phyloP scores from a whole-genome alignment of 2,888 invertebrate species.

The Tenthredo scrophulariae region DNA sequence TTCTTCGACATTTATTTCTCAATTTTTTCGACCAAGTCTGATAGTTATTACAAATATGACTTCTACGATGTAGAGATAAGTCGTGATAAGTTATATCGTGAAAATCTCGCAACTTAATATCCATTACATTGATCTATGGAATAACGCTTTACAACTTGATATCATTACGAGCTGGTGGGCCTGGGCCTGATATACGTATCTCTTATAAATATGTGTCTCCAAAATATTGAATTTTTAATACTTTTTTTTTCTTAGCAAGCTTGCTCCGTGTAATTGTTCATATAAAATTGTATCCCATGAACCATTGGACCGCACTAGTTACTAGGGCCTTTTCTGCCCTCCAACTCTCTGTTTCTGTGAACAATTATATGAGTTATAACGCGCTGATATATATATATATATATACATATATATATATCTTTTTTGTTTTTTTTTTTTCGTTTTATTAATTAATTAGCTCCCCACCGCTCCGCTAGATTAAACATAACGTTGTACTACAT shows the following conservation, averaged over 20 bases:
- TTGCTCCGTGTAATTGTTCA: conserved; percentile 62
- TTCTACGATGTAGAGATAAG: background rate
- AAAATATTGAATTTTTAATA: conserved; percentile 68
- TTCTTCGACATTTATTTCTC: background rate
- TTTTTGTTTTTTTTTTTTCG: background rate
- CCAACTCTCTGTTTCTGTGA: conserved; percentile 59
- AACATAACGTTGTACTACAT: conserved; percentile 28
- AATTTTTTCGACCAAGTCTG: background rate
- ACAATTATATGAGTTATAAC: conserved; percentile 34
- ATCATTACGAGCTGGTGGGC: conserved; percentile 64
- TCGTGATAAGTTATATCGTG: background rate
- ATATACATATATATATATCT: background rate
- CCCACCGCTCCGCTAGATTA: conserved; percentile 51
- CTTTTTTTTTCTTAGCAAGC: conserved; percentile 56
- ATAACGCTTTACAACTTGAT: conserved; percentile 41
- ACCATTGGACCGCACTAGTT: conserved; percentile 75
- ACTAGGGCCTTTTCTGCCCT: conserved; percentile 59
- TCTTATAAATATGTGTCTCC: conserved; percentile 73
- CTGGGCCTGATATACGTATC: conserved; percentile 70
- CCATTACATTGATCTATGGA: conserved; percentile 45
- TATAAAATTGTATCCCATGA: conserved; percentile 77
- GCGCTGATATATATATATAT: conserved; percentile 15
- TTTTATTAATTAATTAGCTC: conserved; percentile 11
- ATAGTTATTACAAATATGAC: background rate
- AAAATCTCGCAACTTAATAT: background rate